Conservation (phyloP, 2,797 vertebrate genomes). For the Monodelphis domestica region DNA sequence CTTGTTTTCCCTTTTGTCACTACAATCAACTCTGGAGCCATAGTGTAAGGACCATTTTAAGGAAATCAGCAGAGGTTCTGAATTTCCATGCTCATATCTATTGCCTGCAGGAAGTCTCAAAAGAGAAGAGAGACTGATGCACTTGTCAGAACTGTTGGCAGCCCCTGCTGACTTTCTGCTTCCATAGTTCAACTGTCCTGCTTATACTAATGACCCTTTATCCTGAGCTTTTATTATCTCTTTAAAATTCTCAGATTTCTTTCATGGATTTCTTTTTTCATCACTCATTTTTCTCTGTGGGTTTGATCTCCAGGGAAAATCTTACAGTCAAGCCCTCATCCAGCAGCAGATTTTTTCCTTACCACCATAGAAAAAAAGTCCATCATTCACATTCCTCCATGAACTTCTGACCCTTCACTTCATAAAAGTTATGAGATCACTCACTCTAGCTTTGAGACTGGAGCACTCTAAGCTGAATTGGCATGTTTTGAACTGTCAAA, state of each 20-base stretch:
- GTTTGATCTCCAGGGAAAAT: neutral
- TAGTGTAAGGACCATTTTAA: neutral
- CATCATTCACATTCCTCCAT: neutral
- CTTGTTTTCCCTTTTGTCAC: neutral
- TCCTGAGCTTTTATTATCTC: slow-evolving; percentile 34
- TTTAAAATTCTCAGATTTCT: slow-evolving; percentile 31
- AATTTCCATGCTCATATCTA: neutral
- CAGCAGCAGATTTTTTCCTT: neutral
- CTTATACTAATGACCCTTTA: neutral
- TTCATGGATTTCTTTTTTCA: neutral
- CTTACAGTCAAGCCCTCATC: slow-evolving; percentile 12
- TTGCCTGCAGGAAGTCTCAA: neutral
- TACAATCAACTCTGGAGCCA: neutral
- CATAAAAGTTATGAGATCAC: neutral
- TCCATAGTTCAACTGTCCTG: neutral
- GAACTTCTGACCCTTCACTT: slow-evolving; percentile 33
- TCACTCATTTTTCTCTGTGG: slow-evolving; percentile 32
- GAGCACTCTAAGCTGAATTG: slow-evolving; percentile 28
- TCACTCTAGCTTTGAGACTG: neutral
- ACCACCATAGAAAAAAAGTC: slow-evolving; percentile 12
- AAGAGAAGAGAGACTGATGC: neutral
- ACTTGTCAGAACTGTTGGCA: neutral
- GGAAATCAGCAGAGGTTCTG: neutral
- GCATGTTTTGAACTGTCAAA: neutral
- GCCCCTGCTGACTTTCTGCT: neutral